These are phyloP conservation scores for Sinelater perroti DNA, from an alignment of 2,888 invertebrate genomes.

Conservation along the genomic window DNA sequence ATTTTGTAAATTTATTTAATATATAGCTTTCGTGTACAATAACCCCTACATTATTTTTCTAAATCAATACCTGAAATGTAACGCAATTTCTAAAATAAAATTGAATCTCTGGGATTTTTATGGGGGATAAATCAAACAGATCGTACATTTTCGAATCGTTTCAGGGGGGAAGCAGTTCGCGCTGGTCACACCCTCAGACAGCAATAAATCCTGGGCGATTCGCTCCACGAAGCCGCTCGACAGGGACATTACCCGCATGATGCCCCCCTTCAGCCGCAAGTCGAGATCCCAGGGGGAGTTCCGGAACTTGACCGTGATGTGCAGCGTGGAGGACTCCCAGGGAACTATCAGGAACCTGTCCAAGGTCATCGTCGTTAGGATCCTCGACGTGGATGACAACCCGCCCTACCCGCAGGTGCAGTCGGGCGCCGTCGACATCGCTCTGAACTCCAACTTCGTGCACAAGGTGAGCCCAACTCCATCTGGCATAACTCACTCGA, in stretches of 20 bases:
- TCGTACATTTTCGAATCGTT: slow-evolving; percentile 25
- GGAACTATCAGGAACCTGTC: slow-evolving; percentile 54
- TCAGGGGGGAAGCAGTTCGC: slow-evolving; percentile 42
- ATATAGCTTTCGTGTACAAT: too few species aligned
- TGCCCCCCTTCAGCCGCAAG: slow-evolving; percentile 58
- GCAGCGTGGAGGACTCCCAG: slow-evolving; percentile 58
- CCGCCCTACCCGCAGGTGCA: slow-evolving; percentile 58
- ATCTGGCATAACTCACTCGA: background rate
- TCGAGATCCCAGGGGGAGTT: slow-evolving; percentile 54
- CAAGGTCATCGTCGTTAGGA: slow-evolving; percentile 58
- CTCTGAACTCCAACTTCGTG: slow-evolving; percentile 49
- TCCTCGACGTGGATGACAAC: slow-evolving; percentile 65
- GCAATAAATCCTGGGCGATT: slow-evolving; percentile 49
- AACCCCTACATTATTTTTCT: too few species aligned
- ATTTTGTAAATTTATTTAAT: too few species aligned
- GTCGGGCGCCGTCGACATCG: slow-evolving; percentile 50
- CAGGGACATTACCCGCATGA: slow-evolving; percentile 41
- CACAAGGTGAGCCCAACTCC: slow-evolving; percentile 45
- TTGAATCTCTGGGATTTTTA: too few species aligned
- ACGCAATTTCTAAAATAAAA: too few species aligned
- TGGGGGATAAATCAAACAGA: slow-evolving; percentile 16
- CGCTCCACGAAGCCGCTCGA: slow-evolving; percentile 55
- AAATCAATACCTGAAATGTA: too few species aligned
- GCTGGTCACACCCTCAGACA: slow-evolving; percentile 43
- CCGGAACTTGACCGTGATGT: slow-evolving; percentile 56